Evolutionary conservation across 2,113 vertebrate genomes (phyloP), one percentile per base, ranked within the genome.

Genomic region (Scomber colias): DNA sequence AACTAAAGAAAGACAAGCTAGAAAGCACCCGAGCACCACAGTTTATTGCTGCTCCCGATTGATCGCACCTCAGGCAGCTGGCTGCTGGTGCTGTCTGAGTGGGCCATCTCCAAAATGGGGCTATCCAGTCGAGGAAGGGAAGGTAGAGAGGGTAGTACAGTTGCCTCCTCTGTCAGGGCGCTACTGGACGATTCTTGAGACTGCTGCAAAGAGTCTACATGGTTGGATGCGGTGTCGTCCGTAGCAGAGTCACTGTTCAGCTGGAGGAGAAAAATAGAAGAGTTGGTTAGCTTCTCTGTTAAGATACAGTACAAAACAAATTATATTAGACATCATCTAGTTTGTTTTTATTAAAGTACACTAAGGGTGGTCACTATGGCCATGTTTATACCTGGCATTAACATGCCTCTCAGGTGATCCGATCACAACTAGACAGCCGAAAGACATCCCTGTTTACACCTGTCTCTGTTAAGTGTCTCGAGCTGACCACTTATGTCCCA

Each of bases 21-120:
- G 85, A 96, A 96, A 90, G 96, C 96, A 85, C 96, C 95, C 96
- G 96, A 95, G 96, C 96, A 95, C 96, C 96, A 97, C 93, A 95
- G 94, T 93, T 93, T 92, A 92, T 94, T 93, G 87, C 92, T 95
- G 84, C 84, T 85, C 93, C 94, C 86, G 79, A 95, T 89, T 92
- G 90, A 90, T 96, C 97, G 97, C 98, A 99, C 98, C 98, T 99
- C 98, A 98, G 98, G 97, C 97, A 97, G 96, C 97, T 97, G 97
- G 96, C 96, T 96, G 96, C 95, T 97, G 97, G 96, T 92, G 94
- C 95, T 97, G 95, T 98, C 97, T 95, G 97, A 96, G 95, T 96
- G 93, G 91, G 94, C 92, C 93, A 95, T 94, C 95, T 98, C 98
- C 96, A 96, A 91, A 92, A 93, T 92, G 83, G 97, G 96, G 90